A percentile compares a stretch with the other conserved stretches of the same genome.
phyloP scores from a whole-genome alignment of 2,797 vertebrate species.

The Melanotaenia boesemani region DNA sequence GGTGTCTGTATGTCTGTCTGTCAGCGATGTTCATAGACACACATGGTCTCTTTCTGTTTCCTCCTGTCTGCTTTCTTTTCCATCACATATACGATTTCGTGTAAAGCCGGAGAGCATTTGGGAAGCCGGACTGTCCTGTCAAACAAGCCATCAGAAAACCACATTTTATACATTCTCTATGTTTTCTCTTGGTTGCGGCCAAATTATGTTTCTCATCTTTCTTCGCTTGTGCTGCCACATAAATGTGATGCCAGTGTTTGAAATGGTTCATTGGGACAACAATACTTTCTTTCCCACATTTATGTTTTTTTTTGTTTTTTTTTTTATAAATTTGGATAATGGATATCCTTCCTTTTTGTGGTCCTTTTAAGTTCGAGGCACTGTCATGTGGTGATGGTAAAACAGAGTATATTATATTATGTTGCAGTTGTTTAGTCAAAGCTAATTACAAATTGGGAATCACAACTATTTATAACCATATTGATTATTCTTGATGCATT shows the following conservation, averaged over 20 bases:
- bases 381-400: conserved; percentile 18
- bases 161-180: conserved; percentile 49
- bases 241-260: conserved; percentile 9
- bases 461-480: not conserved
- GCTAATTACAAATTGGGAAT: not conserved
- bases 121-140: conserved; percentile 54
- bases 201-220: conserved; percentile 9
- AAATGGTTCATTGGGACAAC: conserved; percentile 21
- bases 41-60: conserved; percentile 12
- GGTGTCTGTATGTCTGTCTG: conserved; percentile 32
- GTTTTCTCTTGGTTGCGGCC: conserved; percentile 24
- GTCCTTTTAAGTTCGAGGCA: conserved; percentile 19
- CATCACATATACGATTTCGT: conserved; percentile 35
- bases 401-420: not conserved
- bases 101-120: conserved; percentile 62
- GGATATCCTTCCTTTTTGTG: conserved; percentile 32
- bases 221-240: conserved; percentile 13
- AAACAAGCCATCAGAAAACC: conserved; percentile 66
- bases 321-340: conserved; percentile 13
- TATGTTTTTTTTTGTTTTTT: conserved; percentile 27
- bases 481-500: not conserved
- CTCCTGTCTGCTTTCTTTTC: conserved; percentile 10
- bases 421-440: not conserved
- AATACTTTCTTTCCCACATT: conserved; percentile 22
- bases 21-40: conserved; percentile 22